Conservation (phyloP, 2,888 invertebrate genomes). For the Xanthia togata region DNA sequence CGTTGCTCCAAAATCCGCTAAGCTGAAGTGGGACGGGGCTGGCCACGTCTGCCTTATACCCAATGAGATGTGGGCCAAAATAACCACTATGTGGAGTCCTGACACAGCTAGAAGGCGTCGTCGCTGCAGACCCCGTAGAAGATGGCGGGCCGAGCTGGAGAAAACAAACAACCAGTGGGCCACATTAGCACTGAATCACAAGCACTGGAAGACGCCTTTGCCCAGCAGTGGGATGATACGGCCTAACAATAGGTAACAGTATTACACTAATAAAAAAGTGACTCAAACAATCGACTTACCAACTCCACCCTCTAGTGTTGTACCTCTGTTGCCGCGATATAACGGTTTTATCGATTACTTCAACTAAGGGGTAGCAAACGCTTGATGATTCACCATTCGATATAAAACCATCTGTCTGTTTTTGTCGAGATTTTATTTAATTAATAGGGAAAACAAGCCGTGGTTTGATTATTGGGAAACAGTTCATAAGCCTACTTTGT, state of each 20-base stretch:
- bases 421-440: conserved; percentile 49
- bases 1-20: too few species aligned
- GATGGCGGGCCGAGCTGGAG: not conserved
- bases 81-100: not conserved
- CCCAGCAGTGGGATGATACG: not conserved
- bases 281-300: not conserved
- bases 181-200: not conserved
- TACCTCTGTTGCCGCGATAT: conserved; percentile 36
- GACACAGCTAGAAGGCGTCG: not conserved
- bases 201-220: not conserved
- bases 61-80: not conserved
- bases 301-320: conserved; percentile 46
- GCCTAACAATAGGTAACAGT: not conserved
- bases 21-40: not conserved
- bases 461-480: conserved; percentile 10
- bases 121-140: not conserved
- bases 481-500: not conserved
- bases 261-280: not conserved
- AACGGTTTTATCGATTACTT: conserved; percentile 65
- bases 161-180: not conserved
- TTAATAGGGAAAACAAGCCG: conserved; percentile 26
- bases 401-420: conserved; percentile 59
- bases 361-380: conserved; percentile 41
- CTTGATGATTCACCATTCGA: conserved; percentile 48
- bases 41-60: not conserved